Evolutionary conservation across 2,888 invertebrate species (phyloP), one percentile per base, ranked within the genome.

Genomic region (Oasisia sp.): DNA sequence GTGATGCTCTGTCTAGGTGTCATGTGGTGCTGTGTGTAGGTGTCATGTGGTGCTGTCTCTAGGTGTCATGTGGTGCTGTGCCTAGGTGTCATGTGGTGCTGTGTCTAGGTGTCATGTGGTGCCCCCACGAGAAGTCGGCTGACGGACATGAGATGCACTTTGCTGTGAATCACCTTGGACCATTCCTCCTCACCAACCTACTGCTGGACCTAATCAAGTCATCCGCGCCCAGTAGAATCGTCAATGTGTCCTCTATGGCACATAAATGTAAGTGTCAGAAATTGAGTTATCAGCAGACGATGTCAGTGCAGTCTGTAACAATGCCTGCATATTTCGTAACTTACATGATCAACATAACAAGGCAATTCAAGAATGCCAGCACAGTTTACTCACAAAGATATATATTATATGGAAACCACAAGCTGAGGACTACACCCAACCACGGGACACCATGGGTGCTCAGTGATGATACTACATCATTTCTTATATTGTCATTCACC

Each of bases 101-200:
- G 27, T 74, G 74, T 74, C 74, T 74, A 74, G 74, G 74, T 74
- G 27, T 74, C 74, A 74, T 74, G 74, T 58, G 92, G 32, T 91
- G 89, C 27, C 89, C 92, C 32, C 5, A 50, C 27, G 89, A 93
- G 92, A 92, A 93, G 89, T 50, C 91, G 14, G 92, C 92, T 12
- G 91, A 91, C 90, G 58, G 32, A 5, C 32, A 91, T 5, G 91
- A 92, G 32, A 38, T 91, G 38, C 56, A 91, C 58, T 91, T 92
- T 4, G 89, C 92, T 14, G 92, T 91, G 56, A 92, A 92, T 91
- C 92, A 92, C 44, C 92, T 92, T 7, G 94, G 94, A 9, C 98
- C 98, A 95, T 99, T 98, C 96, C 98, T 98, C 95, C 96, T 99
- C 32, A 98, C 98, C 0, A 96, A 98, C 91, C 96, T 98, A 93